Conservation (phyloP, 2,113 vertebrate genomes). For the Nicator chloris region DNA sequence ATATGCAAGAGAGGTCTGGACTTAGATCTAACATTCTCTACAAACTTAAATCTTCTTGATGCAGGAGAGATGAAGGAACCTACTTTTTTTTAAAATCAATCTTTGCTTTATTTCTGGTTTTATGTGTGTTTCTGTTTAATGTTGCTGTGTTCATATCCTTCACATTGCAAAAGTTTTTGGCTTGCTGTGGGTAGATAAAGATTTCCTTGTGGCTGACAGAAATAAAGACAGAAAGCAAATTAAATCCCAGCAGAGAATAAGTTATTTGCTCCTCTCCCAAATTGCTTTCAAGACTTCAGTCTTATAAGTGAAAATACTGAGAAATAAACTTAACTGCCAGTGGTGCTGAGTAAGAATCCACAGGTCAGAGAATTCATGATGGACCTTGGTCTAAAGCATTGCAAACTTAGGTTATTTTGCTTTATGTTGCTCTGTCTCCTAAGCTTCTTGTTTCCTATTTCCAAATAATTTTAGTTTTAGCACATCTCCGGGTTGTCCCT, state of each 20-base stretch:
- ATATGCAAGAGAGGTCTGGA: not conserved
- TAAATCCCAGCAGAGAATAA: not conserved
- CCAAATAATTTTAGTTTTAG: not conserved
- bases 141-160: not conserved
- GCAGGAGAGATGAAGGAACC: not conserved
- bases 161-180: not conserved
- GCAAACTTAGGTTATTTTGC: not conserved
- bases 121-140: not conserved
- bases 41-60: not conserved
- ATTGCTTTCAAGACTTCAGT: not conserved
- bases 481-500: not conserved
- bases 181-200: not conserved
- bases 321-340: not conserved
- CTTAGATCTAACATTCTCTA: not conserved
- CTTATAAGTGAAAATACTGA: not conserved
- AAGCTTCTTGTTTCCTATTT: not conserved
- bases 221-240: not conserved
- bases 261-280: not conserved
- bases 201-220: not conserved
- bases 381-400: not conserved
- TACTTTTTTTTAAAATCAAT: not conserved
- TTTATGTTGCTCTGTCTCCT: not conserved
- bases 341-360: not conserved
- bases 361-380: not conserved
- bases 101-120: not conserved